Evolutionary conservation across 2,113 vertebrate species (phyloP).

Genomic region (Alectura lathami): DNA sequence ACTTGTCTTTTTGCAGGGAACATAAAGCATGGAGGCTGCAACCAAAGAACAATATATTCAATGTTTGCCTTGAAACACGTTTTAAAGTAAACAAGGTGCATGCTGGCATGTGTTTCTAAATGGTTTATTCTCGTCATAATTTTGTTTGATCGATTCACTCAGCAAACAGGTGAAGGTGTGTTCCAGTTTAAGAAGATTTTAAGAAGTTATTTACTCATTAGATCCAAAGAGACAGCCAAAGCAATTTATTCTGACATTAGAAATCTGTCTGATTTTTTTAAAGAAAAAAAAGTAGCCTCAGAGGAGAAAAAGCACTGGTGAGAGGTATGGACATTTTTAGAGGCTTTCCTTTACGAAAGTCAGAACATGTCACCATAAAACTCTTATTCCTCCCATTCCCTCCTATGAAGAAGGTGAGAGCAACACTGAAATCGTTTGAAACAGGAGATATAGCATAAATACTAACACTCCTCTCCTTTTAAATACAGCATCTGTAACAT

Average conservation of each 20-base stretch:
- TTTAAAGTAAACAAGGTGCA: neutral
- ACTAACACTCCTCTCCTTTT: neutral
- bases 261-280: neutral
- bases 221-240: neutral
- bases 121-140: neutral
- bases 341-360: neutral
- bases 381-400: neutral
- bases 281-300: neutral
- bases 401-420: neutral
- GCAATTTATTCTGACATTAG: neutral
- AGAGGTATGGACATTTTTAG: accelerated
- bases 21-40: neutral
- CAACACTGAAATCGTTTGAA: neutral
- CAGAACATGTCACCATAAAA: neutral
- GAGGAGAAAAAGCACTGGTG: neutral
- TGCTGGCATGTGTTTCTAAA: neutral
- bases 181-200: neutral
- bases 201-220: neutral
- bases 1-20: neutral
- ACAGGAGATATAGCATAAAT: neutral
- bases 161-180: accelerated
- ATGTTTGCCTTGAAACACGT: neutral
- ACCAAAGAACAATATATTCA: neutral
- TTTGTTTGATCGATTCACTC: neutral
- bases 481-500: neutral